Percentiles rank a stretch among this genome's conserved stretches.
Conservation (phyloP, 64 coral and sea anemone species). For the Porites australiensis region DNA sequence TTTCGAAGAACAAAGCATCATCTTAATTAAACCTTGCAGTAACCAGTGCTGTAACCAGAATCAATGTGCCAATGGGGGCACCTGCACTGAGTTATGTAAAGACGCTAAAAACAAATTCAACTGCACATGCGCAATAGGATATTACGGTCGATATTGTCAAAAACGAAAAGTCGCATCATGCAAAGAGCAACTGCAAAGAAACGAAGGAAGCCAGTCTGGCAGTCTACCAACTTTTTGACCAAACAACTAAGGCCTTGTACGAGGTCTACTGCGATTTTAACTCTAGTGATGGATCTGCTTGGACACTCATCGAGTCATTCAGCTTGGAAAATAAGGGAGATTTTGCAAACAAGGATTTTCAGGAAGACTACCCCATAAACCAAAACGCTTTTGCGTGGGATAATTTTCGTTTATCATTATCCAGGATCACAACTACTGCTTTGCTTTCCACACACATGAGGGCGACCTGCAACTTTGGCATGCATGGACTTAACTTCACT, state of each 20-base stretch:
- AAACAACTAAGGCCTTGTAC: not conserved
- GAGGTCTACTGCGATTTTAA: conserved; percentile 62
- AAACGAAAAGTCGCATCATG: no score
- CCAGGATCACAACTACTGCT: conserved; percentile 13
- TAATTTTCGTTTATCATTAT: conserved; percentile 54
- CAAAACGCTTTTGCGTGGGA: conserved; percentile 57
- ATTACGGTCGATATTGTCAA: no score
- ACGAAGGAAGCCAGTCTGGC: not conserved
- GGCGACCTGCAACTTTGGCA: not conserved
- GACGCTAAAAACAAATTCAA: no score
- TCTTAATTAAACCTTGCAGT: conserved; percentile 59
- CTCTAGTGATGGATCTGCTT: conserved; percentile 30
- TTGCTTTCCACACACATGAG: no score
- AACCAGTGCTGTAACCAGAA: conserved; percentile 64
- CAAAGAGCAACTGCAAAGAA: not conserved
- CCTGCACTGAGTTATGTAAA: conserved; percentile 48
- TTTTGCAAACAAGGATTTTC: conserved; percentile 7
- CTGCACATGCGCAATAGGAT: no score
- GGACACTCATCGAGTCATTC: conserved; percentile 77
- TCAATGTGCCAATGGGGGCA: conserved; percentile 57
- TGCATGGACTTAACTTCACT: conserved; percentile 44
- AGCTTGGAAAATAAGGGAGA: conserved; percentile 14
- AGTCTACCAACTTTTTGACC: not conserved
- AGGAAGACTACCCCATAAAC: conserved; percentile 27
- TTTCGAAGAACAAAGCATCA: no score